phyloP scores from a whole-genome alignment of 2,113 vertebrate species.

The Camelus bactrianus region DNA sequence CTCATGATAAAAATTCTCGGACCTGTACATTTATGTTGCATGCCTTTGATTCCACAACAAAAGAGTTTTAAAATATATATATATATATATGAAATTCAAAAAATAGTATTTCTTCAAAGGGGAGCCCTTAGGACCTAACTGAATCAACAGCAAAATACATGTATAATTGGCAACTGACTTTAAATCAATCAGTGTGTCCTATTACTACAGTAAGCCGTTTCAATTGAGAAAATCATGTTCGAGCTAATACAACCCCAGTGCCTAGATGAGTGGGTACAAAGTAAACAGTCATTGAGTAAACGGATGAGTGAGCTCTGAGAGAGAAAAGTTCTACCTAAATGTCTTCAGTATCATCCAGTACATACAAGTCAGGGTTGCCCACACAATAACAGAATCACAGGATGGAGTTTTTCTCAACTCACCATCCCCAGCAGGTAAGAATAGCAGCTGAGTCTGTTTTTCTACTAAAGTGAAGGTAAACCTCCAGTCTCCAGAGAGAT shows the following conservation, averaged over 20 bases:
- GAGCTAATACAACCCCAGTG: background rate
- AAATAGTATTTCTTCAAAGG: background rate
- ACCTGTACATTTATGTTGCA: background rate
- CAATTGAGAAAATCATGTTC: background rate
- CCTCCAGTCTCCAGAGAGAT: background rate
- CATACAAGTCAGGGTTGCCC: background rate
- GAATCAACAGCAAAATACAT: background rate
- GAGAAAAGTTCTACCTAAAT: background rate
- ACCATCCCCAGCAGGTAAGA: background rate
- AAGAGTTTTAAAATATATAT: background rate
- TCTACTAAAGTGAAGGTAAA: slow-evolving; percentile 38
- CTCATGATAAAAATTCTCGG: background rate
- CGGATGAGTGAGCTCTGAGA: background rate
- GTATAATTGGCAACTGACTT: background rate
- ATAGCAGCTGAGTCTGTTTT: background rate
- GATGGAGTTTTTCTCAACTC: background rate
- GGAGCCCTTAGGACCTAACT: background rate
- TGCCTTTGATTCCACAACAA: background rate
- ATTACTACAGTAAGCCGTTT: background rate
- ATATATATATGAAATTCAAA: background rate
- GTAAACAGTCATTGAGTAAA: background rate
- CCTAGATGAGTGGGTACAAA: background rate
- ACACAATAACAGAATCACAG: background rate
- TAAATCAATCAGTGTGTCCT: background rate
- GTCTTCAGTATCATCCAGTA: background rate